A percentile compares a stretch with the other conserved stretches of the same genome.
Evolutionary conservation across 1,140 invertebrate species (phyloP).

Genomic region (Thalassaphorura encarpata): DNA sequence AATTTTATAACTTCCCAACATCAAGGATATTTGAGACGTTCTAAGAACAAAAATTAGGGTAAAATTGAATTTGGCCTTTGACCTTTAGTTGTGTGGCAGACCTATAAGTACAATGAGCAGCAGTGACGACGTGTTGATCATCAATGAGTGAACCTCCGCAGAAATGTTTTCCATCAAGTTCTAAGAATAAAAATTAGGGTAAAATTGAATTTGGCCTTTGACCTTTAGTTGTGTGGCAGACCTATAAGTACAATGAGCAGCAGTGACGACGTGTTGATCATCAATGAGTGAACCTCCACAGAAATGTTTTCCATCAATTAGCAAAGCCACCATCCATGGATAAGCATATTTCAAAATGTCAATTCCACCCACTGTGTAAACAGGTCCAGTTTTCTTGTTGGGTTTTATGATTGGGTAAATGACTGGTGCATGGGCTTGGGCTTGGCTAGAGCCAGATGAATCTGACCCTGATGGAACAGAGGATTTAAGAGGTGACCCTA

Average conservation of each 20-base stretch:
- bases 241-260: slow-evolving; percentile 27
- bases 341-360: slow-evolving; percentile 3
- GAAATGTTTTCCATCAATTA: slow-evolving; percentile 17
- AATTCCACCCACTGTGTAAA: neutral
- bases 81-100: slow-evolving; percentile 1
- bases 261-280: slow-evolving; percentile 17
- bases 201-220: slow-evolving; percentile 1
- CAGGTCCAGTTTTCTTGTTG: neutral
- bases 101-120: slow-evolving; percentile 1
- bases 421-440: no score
- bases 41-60: no score
- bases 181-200: neutral
- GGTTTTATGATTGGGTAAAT: neutral
- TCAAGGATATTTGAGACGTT: no score
- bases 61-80: neutral
- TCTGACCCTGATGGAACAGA: no score
- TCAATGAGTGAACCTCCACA: slow-evolving; percentile 18
- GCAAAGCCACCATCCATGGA: slow-evolving; percentile 24
- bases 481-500: no score
- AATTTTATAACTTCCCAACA: no score
- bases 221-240: no score
- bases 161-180: neutral
- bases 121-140: slow-evolving; percentile 12
- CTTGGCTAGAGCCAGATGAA: no score
- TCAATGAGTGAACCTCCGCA: neutral